Conservation (phyloP, 2,113 vertebrate genomes). For the Apteryx mantelli region DNA sequence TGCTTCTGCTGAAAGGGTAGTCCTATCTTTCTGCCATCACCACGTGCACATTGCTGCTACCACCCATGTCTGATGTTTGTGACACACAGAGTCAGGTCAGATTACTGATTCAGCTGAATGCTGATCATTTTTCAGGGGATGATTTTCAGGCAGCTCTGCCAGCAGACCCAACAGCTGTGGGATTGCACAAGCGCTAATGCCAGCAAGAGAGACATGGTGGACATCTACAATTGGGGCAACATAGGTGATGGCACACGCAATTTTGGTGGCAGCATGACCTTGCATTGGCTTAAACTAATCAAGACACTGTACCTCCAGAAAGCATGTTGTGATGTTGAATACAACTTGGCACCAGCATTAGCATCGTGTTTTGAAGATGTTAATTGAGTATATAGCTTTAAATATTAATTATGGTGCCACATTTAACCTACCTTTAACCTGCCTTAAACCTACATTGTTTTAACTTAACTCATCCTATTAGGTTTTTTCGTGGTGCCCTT, state of each 20-base stretch:
- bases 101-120: background rate
- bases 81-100: background rate
- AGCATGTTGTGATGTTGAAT: background rate
- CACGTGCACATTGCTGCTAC: background rate
- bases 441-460: background rate
- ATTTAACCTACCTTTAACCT: background rate
- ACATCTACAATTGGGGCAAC: background rate
- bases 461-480: background rate
- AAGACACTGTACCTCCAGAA: background rate
- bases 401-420: background rate
- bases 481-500: background rate
- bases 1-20: background rate
- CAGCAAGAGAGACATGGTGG: background rate
- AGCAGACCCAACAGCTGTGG: background rate
- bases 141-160: background rate
- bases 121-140: fast-evolving
- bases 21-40: background rate
- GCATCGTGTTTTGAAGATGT: background rate
- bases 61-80: background rate
- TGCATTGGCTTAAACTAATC: background rate
- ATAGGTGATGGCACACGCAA: background rate
- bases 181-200: background rate
- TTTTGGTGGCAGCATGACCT: background rate
- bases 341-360: background rate
- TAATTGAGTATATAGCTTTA: background rate